A percentile compares a stretch with the other conserved stretches of the same genome.
Evolutionary conservation across 2,888 invertebrate genomes (phyloP).

Genomic region (Dryococelus australis): DNA sequence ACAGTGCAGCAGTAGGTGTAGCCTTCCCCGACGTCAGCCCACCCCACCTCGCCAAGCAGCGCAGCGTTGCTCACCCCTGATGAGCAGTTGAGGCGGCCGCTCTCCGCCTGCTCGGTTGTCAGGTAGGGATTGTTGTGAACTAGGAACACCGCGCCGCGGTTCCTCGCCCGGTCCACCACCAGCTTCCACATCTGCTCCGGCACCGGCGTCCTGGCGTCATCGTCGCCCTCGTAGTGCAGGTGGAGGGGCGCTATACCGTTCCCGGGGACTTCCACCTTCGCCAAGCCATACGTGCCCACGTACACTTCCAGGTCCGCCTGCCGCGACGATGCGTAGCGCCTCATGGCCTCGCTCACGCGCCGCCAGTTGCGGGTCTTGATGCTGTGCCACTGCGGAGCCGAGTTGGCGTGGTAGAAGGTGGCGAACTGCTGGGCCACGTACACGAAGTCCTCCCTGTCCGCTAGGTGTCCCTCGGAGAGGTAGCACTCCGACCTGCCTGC

Average conservation of each 20-base stretch:
- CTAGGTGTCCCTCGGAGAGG: slow-evolving; percentile 62
- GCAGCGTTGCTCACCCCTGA: background rate
- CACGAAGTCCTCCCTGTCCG: slow-evolving; percentile 69
- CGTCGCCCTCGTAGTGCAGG: slow-evolving; percentile 54
- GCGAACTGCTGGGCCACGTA: slow-evolving; percentile 66
- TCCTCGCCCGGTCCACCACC: slow-evolving; percentile 61
- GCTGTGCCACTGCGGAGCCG: slow-evolving; percentile 71
- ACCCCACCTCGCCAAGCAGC: background rate
- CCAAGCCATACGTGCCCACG: slow-evolving; percentile 67
- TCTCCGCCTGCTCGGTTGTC: background rate
- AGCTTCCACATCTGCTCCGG: slow-evolving; percentile 67
- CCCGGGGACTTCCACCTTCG: slow-evolving; percentile 59
- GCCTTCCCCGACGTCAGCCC: background rate
- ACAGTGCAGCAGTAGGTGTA: slow-evolving; percentile 28
- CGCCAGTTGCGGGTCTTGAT: slow-evolving; percentile 69
- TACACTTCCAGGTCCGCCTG: slow-evolving; percentile 54
- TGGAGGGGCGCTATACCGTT: slow-evolving; percentile 37
- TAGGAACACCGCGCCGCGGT: slow-evolving; percentile 66
- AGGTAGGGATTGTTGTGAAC: slow-evolving; percentile 64
- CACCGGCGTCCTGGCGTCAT: slow-evolving; percentile 61
- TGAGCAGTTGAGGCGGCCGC: background rate
- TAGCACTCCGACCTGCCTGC: background rate
- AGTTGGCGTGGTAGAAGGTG: slow-evolving; percentile 70
- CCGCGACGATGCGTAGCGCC: slow-evolving; percentile 57
- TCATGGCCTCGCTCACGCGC: slow-evolving; percentile 59